Evolutionary conservation across 2,113 vertebrate species (phyloP).

Genomic region (Siniperca chuatsi): DNA sequence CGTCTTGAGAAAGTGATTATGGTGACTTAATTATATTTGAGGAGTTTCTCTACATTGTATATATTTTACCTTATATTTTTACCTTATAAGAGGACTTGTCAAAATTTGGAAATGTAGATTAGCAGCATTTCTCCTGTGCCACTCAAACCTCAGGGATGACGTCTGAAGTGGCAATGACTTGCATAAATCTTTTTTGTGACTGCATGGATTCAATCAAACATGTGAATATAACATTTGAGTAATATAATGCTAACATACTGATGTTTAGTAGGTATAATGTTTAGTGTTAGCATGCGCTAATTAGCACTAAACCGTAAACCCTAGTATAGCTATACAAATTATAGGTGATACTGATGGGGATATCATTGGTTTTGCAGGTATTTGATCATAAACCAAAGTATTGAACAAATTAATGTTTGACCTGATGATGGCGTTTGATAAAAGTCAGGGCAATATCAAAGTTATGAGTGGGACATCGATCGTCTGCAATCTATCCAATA

Average conservation of each 20-base stretch:
- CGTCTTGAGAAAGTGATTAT: slow-evolving; percentile 67
- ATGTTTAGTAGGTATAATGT: not conserved
- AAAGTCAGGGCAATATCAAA: too few relatives aligned
- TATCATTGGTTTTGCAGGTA: too few relatives aligned
- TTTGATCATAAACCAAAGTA: too few relatives aligned
- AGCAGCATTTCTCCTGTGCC: slow-evolving; percentile 6
- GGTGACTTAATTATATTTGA: slow-evolving; percentile 70
- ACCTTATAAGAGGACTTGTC: slow-evolving; percentile 28
- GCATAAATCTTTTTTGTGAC: not conserved
- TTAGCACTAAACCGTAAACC: not conserved
- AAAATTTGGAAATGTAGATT: slow-evolving; percentile 48
- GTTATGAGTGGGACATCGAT: too few relatives aligned
- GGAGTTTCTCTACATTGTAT: slow-evolving; percentile 53
- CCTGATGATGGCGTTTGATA: too few relatives aligned
- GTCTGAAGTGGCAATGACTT: not conserved
- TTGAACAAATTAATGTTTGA: too few relatives aligned
- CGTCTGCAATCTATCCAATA: too few relatives aligned
- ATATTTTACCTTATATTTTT: slow-evolving; percentile 27
- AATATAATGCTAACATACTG: not conserved
- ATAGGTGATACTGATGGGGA: too few relatives aligned
- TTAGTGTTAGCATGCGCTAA: not conserved
- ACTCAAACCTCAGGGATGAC: not conserved
- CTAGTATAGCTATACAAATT: too few relatives aligned
- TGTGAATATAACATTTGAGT: not conserved
- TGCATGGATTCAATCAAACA: not conserved